These are phyloP conservation scores for Ganaspis sp. DNA, from an alignment of 1,140 invertebrate genomes.

Conservation along the genomic window DNA sequence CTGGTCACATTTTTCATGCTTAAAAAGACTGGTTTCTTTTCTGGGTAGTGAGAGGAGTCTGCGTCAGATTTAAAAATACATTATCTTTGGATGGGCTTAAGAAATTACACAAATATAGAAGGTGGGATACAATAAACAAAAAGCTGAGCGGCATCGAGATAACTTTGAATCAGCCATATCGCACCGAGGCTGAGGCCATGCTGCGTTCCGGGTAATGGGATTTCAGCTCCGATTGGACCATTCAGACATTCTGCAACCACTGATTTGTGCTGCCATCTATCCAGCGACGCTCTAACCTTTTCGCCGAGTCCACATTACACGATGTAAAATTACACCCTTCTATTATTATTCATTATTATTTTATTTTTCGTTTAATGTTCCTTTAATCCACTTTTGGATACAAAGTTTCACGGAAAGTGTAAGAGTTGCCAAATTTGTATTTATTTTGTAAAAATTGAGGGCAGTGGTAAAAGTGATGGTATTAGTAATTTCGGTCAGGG, in stretches of 20 bases:
- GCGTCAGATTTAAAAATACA: slow-evolving; percentile 27
- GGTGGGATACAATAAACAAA: slow-evolving; percentile 22
- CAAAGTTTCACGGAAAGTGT: no score
- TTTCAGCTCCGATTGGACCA: slow-evolving; percentile 65
- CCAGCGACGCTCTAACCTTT: slow-evolving; percentile 55
- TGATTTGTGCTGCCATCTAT: slow-evolving; percentile 71
- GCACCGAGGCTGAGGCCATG: slow-evolving; percentile 46
- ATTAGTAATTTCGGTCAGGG: no score
- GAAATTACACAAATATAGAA: slow-evolving; percentile 14
- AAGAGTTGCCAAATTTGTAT: no score
- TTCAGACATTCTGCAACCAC: slow-evolving; percentile 56
- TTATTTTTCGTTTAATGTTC: no score
- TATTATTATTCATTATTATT: background rate
- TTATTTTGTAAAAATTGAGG: no score
- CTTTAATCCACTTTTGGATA: no score
- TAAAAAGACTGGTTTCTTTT: slow-evolving; percentile 21
- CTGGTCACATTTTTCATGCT: slow-evolving; percentile 10
- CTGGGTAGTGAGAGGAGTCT: background rate
- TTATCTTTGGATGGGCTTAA: slow-evolving; percentile 7
- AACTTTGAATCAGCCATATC: slow-evolving; percentile 41
- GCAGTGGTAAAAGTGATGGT: no score
- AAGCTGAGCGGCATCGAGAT: slow-evolving; percentile 31
- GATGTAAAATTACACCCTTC: slow-evolving; percentile 48
- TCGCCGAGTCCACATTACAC: slow-evolving; percentile 64
- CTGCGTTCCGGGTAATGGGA: slow-evolving; percentile 55